Conservation (phyloP, 2,797 vertebrate species). For the Bucorvus abyssinicus region DNA sequence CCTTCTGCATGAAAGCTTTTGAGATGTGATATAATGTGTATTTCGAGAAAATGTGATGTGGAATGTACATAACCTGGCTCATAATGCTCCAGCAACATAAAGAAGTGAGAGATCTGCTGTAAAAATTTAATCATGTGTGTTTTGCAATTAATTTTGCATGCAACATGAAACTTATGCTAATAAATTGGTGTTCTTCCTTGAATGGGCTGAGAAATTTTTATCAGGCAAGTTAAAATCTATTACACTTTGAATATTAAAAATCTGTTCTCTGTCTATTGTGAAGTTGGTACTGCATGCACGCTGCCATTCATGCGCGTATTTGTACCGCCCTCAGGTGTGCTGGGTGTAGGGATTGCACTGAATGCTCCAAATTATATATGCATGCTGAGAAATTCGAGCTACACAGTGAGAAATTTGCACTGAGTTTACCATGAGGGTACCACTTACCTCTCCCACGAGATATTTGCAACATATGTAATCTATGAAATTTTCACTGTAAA, state of each 20-base stretch:
- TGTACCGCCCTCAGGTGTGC: neutral
- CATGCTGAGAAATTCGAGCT: neutral
- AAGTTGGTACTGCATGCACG: neutral
- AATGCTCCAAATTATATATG: neutral
- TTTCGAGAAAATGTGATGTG: neutral
- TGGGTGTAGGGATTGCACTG: neutral
- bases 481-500: neutral
- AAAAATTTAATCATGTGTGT: neutral
- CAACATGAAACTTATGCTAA: neutral
- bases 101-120: neutral
- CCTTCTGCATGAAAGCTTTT: neutral
- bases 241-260: neutral
- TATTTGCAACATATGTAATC: neutral
- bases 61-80: neutral
- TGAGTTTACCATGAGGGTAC: neutral
- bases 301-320: neutral
- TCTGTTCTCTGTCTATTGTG: neutral
- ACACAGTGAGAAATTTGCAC: neutral
- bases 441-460: neutral
- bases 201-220: neutral
- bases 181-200: neutral
- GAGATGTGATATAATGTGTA: neutral
- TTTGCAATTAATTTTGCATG: neutral
- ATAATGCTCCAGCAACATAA: neutral
- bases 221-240: neutral